These are phyloP conservation scores for Machimus rusticus DNA, from an alignment of 2,888 invertebrate species.

Conservation along the genomic window DNA sequence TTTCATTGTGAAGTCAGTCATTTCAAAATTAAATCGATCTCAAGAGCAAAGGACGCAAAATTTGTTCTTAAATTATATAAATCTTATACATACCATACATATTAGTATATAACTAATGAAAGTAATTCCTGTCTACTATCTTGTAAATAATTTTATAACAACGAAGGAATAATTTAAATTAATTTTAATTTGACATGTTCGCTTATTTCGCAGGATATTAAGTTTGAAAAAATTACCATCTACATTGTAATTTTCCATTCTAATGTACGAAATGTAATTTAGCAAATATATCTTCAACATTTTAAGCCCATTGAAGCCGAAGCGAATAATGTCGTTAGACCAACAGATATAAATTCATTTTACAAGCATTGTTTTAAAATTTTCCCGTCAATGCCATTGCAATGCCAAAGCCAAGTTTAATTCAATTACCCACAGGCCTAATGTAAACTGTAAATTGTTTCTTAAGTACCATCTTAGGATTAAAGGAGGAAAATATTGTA, in stretches of 20 bases:
- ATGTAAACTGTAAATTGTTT: slow-evolving; percentile 17
- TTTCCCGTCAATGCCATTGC: neutral
- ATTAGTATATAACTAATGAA: too few species aligned
- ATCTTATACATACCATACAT: too few species aligned
- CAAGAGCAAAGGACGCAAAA: too few species aligned
- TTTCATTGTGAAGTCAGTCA: too few species aligned
- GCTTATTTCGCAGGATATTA: neutral
- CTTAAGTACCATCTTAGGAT: slow-evolving; percentile 28
- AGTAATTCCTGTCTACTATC: too few species aligned
- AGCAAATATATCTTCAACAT: neutral
- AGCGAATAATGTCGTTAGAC: neutral
- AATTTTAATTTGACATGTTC: neutral
- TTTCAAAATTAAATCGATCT: too few species aligned
- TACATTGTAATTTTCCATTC: neutral
- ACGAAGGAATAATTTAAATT: neutral
- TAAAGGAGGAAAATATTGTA: neutral
- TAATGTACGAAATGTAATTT: neutral
- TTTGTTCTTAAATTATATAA: too few species aligned
- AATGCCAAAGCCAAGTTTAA: neutral
- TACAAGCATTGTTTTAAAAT: neutral
- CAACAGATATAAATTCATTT: neutral
- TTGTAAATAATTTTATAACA: too few species aligned
- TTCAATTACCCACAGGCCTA: slow-evolving; percentile 13
- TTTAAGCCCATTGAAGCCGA: neutral
- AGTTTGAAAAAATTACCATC: neutral